phyloP scores from a whole-genome alignment of 2,888 invertebrate genomes.

The Brachyopa scutellaris region DNA sequence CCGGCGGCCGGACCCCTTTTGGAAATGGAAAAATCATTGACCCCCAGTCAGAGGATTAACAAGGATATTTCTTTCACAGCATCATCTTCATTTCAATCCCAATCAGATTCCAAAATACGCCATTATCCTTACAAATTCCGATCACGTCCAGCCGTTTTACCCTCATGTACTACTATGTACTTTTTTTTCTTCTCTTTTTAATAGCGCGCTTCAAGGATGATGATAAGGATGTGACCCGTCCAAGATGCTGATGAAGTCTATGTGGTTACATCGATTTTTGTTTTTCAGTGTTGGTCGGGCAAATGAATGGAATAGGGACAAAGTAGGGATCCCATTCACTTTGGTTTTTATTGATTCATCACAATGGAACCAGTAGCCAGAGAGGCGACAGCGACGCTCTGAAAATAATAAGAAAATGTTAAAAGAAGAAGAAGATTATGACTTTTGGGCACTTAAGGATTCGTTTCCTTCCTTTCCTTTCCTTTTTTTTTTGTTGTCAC shows the following conservation, averaged over 20 bases:
- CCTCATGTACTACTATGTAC: slow-evolving; percentile 35
- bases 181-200: slow-evolving; percentile 8
- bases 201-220: slow-evolving; percentile 29
- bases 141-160: slow-evolving; percentile 61
- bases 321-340: background rate
- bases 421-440: slow-evolving; percentile 17
- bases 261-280: slow-evolving; percentile 38
- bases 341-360: slow-evolving; percentile 50
- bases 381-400: background rate
- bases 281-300: slow-evolving; percentile 39
- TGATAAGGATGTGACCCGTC: slow-evolving; percentile 18
- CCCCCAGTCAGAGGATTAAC: slow-evolving; percentile 46
- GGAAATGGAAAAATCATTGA: slow-evolving; percentile 51
- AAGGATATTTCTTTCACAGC: slow-evolving; percentile 48
- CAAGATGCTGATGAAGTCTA: slow-evolving; percentile 36
- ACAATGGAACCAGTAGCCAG: background rate
- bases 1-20: background rate
- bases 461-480: background rate
- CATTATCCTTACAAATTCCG: slow-evolving; percentile 59
- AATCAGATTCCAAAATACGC: slow-evolving; percentile 56
- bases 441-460: slow-evolving; percentile 29
- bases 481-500: no score
- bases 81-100: slow-evolving; percentile 58
- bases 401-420: background rate
- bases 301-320: slow-evolving; percentile 17